Evolutionary conservation across 2,797 vertebrate genomes (phyloP).

Genomic region (Eleutherodactylus coqui): DNA sequence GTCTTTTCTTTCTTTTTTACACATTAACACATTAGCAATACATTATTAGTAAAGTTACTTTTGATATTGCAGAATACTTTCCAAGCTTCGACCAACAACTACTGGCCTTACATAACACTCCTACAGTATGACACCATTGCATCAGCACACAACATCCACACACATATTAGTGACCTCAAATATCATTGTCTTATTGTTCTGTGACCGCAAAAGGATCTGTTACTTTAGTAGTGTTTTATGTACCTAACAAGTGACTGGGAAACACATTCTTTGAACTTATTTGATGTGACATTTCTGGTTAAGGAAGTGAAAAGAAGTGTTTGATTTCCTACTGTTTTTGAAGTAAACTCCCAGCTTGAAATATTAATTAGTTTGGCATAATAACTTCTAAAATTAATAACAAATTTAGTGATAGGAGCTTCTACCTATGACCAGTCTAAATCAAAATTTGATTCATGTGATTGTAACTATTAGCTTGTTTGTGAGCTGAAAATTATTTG

Average conservation of each 20-base stretch:
- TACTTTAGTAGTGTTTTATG: background rate
- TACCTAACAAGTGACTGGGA: background rate
- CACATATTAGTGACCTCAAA: background rate
- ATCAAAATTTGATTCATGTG: background rate
- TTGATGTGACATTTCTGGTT: background rate
- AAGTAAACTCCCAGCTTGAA: background rate
- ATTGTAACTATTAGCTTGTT: no score
- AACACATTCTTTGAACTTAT: constrained; percentile 1
- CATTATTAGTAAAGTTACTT: no score
- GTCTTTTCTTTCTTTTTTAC: no score
- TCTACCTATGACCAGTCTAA: background rate
- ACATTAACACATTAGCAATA: no score
- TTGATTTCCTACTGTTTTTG: background rate
- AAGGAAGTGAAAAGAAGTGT: background rate
- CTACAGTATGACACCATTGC: background rate
- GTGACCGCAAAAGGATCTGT: background rate
- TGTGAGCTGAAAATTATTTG: no score
- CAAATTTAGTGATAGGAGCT: background rate
- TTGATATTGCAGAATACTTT: no score
- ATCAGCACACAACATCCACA: background rate
- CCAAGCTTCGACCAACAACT: no score
- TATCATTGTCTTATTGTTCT: background rate
- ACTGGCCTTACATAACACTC: background rate
- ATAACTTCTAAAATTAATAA: background rate
- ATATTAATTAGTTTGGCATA: background rate